These are phyloP conservation scores for Agrypnus murinus DNA, from an alignment of 2,888 invertebrate genomes.

Conservation along the genomic window DNA sequence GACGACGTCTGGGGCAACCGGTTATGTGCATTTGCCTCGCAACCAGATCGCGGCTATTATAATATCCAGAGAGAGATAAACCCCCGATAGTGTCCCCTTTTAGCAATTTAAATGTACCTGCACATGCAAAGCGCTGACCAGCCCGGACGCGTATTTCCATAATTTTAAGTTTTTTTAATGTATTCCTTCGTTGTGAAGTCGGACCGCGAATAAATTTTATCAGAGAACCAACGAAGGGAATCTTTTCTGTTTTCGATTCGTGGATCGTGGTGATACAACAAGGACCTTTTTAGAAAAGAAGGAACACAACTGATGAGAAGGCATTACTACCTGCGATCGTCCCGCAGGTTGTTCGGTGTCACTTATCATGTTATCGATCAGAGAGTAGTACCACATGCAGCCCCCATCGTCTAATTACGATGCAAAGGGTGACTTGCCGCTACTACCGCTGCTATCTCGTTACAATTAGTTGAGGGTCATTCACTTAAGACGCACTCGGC, in stretches of 20 bases:
- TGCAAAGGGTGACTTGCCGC: constrained; percentile 51
- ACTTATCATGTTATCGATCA: constrained; percentile 55
- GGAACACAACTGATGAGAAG: not conserved
- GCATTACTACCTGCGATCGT: constrained; percentile 15
- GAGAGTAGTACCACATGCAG: constrained; percentile 34
- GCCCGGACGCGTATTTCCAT: constrained; percentile 60
- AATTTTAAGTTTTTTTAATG: constrained; percentile 63
- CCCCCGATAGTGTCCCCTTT: constrained; percentile 70
- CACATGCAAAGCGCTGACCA: constrained; percentile 69
- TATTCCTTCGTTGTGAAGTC: constrained; percentile 52
- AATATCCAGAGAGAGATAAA: constrained; percentile 70
- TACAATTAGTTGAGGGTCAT: constrained; percentile 52
- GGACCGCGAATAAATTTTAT: constrained; percentile 61
- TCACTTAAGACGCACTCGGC: constrained; percentile 48
- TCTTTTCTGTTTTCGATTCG: constrained; percentile 22
- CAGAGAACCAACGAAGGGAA: constrained; percentile 52
- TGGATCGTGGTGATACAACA: constrained; percentile 3
- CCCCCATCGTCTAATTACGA: constrained; percentile 49
- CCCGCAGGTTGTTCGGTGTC: constrained; percentile 31
- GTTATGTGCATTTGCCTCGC: constrained; percentile 71
- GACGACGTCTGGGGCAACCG: constrained; percentile 68
- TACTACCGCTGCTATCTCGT: constrained; percentile 48
- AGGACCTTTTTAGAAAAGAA: constrained; percentile 11
- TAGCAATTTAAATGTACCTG: constrained; percentile 72
- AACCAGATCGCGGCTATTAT: constrained; percentile 67